phyloP scores from a whole-genome alignment of 2,888 invertebrate species.

The Drosophila ezoana region DNA sequence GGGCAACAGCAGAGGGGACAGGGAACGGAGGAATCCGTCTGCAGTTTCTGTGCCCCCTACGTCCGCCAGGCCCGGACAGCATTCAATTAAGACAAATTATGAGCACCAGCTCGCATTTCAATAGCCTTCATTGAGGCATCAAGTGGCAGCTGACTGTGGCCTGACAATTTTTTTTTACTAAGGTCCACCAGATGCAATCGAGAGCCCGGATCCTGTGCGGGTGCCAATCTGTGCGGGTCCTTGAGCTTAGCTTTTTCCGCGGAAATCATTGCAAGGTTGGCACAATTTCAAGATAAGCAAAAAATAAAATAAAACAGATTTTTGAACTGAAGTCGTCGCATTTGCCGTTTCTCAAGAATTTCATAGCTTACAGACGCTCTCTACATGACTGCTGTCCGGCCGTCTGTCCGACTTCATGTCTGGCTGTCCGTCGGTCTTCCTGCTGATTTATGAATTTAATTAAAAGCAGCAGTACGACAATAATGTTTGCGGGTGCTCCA shows the following conservation, averaged over 20 bases:
- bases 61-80: conserved; percentile 8
- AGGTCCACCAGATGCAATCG: conserved; percentile 16
- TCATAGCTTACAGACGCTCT: conserved; percentile 12
- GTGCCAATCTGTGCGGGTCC: conserved; percentile 25
- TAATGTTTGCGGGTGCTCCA: conserved; percentile 33
- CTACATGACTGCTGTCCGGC: conserved; percentile 4
- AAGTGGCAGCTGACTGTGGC: conserved; percentile 27
- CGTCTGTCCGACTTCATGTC: not conserved
- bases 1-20: conserved; percentile 8
- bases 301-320: conserved; percentile 37
- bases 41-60: conserved; percentile 3
- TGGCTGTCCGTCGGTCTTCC: conserved; percentile 8
- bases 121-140: conserved; percentile 49
- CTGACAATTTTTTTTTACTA: conserved; percentile 35
- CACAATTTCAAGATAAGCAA: conserved; percentile 53
- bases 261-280: conserved; percentile 66
- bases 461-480: conserved; percentile 73
- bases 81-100: conserved; percentile 79
- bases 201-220: conserved; percentile 3
- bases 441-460: conserved; percentile 79
- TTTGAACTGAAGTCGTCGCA: conserved; percentile 23
- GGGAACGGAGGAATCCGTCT: conserved; percentile 2
- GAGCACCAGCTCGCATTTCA: conserved; percentile 71
- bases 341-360: conserved; percentile 41
- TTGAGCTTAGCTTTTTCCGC: conserved; percentile 43